phyloP scores from a whole-genome alignment of 2,113 vertebrate species.

The Poicephalus meyeri region DNA sequence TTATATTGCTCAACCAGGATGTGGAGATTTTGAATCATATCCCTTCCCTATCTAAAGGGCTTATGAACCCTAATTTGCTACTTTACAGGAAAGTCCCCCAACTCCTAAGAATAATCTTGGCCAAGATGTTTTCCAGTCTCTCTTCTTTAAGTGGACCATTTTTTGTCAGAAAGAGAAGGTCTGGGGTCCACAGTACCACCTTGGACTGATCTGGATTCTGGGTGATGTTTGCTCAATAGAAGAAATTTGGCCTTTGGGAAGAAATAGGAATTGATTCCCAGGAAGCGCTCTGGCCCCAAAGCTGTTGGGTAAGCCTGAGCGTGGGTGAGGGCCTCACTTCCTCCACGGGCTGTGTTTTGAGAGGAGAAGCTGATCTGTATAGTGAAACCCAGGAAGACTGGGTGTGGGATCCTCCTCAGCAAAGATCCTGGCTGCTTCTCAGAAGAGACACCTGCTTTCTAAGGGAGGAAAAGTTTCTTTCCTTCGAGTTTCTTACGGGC shows the following conservation, averaged over 20 bases:
- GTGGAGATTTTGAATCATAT: constrained; percentile 49
- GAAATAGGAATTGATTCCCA: constrained; percentile 24
- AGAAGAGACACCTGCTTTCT: neutral
- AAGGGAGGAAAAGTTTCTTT: neutral
- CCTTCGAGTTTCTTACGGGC: neutral
- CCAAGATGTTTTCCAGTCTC: neutral
- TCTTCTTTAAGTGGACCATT: neutral
- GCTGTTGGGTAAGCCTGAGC: neutral
- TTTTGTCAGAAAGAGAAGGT: neutral
- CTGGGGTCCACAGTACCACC: neutral
- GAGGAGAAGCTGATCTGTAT: neutral
- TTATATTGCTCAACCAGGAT: constrained; percentile 45
- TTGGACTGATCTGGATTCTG: neutral
- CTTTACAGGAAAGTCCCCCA: constrained; percentile 23
- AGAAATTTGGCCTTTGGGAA: neutral
- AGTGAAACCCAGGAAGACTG: neutral
- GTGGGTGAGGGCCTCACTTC: neutral
- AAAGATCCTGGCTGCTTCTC: neutral
- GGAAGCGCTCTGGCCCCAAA: neutral
- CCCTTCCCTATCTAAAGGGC: constrained; percentile 14
- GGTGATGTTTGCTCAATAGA: neutral
- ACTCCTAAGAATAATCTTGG: neutral
- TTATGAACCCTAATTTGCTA: neutral
- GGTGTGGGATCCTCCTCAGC: neutral
- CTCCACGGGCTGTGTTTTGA: neutral